Base-by-base conservation (phyloP, 1,140 invertebrate species). In the Drosophila lini region DNA sequence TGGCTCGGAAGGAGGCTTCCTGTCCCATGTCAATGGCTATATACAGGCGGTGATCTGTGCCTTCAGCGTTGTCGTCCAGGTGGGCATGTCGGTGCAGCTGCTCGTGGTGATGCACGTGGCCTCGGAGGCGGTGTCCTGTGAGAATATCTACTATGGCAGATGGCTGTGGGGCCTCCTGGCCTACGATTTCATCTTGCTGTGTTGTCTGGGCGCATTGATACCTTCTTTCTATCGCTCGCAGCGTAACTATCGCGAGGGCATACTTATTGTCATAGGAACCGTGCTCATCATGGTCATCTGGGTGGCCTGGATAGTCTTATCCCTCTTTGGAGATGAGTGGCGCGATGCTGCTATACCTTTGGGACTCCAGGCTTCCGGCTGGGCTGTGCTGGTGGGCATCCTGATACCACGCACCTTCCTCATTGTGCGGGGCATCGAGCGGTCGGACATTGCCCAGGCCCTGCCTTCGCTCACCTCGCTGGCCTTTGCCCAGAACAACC, bases 181-280 rank as follows among this genome's bases (percentile, higher is more conserved):
- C 28, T 95, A 95, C 80, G 93, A 94, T 68, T 92, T 94, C 53
- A 90, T 95, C 36, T 70, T 95, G 2, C 79, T 95, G 1, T 55
- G 94, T 6, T 71, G 94, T 0, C 89, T 94, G 50, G 80, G 94
- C 11, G 86, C 94, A 22, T 81, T 94, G 40, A 93, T 93, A 34
- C 93, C 95, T 0, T 92, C 94, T 32, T 94, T 95, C 16, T 93
- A 93, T 41, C 93, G 94, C 13, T 94, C 94, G 7, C 94, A 94
- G 55, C 92, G 95, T n/a, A 95, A 95, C 74, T 95, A 95, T 80
- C 93, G 93, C 3, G 95, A 95, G 84, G 94, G 95, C 2, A 89
- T 94, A 53, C 56, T 94, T 0, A 91, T 93, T 16, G 85, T 92
- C 28, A 82, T 91, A 44, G 82, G 90, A 5, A 60, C 84, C 3